Base-by-base conservation (phyloP, 2,113 vertebrate genomes). In the Phyllostomus hastatus region DNA sequence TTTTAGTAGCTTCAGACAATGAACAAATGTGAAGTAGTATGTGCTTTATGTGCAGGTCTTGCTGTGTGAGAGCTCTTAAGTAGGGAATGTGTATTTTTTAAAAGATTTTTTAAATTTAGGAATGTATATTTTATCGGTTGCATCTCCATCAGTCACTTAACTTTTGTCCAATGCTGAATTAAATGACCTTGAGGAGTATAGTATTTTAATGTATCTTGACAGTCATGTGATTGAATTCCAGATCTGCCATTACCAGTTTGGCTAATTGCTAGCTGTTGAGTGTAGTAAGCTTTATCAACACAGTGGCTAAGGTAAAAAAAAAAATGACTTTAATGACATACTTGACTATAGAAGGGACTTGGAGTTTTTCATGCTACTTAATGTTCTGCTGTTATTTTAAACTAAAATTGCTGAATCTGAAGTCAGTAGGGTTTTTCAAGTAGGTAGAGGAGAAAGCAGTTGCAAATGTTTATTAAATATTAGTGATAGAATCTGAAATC, bases 341-440 rank as follows among this genome's bases (percentile, higher is more conserved):
- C 43, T 92, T 91, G 33, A 33, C 41, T 73, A 10, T 33, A 43
- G 22, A 79, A 83, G 79, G 43, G 70, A 43, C 66, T 61, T 59
- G 52, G 57, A 43, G 4, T n/a, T 38, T 73, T 41, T 61, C 11
- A 50, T 84, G 69, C 50, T 76, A 7, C 78, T 95, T 70, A 78
- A 78, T 28, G 15, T 82, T 48, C 48, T 81, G 70, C 81, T 86
- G 54, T 75, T 90, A n/a, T 96, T 66, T 96, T 80, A 91, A 59
- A 85, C 28, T 70, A 26, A 84, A 84, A 57, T 85, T 66, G 43
- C 46, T 54, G 14, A 82, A 19, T 73, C 19, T 69, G 16, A 52
- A 85, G 14, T 38, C 50, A 75, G 0, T 41, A 81, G 66, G 67
- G 11, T 31, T 92, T 95, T 92, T 89, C 33, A 52, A 43, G 24